Evolutionary conservation across 2,888 invertebrate genomes (phyloP).

Genomic region (Cosmia trapezina): DNA sequence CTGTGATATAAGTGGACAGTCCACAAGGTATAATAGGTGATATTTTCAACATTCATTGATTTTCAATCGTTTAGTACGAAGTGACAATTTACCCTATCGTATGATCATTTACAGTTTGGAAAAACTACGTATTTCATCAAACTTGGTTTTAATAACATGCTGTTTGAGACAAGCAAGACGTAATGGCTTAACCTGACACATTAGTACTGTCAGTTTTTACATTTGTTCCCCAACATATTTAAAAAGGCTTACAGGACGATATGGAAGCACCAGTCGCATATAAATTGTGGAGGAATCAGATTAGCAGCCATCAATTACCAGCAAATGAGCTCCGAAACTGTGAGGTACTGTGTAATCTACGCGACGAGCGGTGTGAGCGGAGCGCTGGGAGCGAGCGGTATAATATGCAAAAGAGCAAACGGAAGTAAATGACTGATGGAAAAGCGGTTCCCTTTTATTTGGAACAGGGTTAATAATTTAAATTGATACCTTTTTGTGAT

Average conservation of each 20-base stretch:
- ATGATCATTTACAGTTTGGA: background rate
- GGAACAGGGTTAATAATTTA: background rate
- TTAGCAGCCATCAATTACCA: constrained; percentile 61
- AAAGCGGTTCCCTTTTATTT: background rate
- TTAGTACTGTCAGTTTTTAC: background rate
- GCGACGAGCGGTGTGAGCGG: constrained; percentile 16
- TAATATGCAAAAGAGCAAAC: constrained; percentile 12
- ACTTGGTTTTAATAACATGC: background rate
- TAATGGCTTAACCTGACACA: too few species aligned
- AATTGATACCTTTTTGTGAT: background rate
- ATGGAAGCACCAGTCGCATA: constrained; percentile 47
- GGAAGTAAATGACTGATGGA: background rate
- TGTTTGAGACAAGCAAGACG: background rate
- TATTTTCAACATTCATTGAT: background rate
- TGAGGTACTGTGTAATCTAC: constrained; percentile 39
- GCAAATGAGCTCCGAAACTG: constrained; percentile 61
- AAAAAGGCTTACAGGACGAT: constrained; percentile 28
- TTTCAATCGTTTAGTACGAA: background rate
- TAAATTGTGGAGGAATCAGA: constrained; percentile 58
- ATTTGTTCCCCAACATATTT: background rate
- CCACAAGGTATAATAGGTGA: background rate
- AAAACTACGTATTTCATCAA: background rate
- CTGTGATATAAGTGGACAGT: background rate
- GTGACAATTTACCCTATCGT: background rate
- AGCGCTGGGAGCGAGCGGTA: background rate